Conservation (phyloP, 2,113 vertebrate genomes). For the Proterorhinus semilunaris region DNA sequence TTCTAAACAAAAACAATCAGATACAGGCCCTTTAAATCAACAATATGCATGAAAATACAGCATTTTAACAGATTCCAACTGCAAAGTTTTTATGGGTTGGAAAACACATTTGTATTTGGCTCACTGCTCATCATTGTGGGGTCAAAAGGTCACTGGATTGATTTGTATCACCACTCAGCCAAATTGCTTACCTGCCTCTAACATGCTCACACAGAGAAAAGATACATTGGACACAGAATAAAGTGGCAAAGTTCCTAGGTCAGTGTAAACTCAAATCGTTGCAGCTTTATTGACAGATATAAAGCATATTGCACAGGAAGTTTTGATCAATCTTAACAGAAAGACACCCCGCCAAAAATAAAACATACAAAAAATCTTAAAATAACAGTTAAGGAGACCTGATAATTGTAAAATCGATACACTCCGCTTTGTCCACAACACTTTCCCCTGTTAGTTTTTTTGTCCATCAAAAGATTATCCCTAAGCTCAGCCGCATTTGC, state of each 20-base stretch:
- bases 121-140: too few relatives aligned
- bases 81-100: too few relatives aligned
- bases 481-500: not conserved
- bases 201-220: not conserved
- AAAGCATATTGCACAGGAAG: constrained; percentile 75
- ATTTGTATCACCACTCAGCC: too few relatives aligned
- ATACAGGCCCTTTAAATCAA: too few relatives aligned
- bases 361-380: constrained; percentile 29
- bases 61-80: too few relatives aligned
- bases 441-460: not conserved
- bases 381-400: constrained; percentile 14
- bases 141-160: too few relatives aligned
- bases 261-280: constrained; percentile 30
- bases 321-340: constrained; percentile 46
- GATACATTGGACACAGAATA: too few relatives aligned
- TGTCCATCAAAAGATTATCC: constrained; percentile 2
- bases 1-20: too few relatives aligned
- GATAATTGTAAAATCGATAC: constrained; percentile 30
- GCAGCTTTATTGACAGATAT: constrained; percentile 63
- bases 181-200: not conserved
- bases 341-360: constrained; percentile 34
- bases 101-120: too few relatives aligned
- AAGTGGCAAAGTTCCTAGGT: not conserved
- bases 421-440: constrained; percentile 31
- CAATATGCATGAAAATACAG: too few relatives aligned